Evolutionary conservation across 2,113 vertebrate genomes (phyloP), one percentile per base, ranked within the genome.

Genomic region (Marcusenius ussheri): DNA sequence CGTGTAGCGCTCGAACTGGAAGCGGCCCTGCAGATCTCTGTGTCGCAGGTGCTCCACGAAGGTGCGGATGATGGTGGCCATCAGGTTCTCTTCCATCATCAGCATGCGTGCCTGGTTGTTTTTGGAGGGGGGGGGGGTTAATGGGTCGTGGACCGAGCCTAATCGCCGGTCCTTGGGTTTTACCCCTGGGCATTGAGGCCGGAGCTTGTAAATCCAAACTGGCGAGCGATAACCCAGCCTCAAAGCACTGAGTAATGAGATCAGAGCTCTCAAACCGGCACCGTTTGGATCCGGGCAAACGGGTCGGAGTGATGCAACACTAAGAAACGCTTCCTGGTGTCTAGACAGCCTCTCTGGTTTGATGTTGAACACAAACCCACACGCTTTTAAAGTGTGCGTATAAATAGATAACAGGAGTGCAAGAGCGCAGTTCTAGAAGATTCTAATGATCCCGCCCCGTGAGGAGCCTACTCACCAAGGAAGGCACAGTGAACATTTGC

Each of bases 401-500:
- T 84, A 46, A 84, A 84, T 24, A 87, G 49, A 53, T 53, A 87
- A 87, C 10, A 39, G 27, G 50, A 87, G 49, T 51, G 13, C 31
- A 87, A 35, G n/a, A 87, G 31, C 31, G 6, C 27, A 35, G 21
- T 53, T 87, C 45, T 31, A 31, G 74, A 56, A 53, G 47, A 87
- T 31, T 49, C 62, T 56, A 46, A 46, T 88, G 39, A 74, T 39
- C 21, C 2, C 47, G 13, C 77, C 45, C 84, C 66, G 5, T 46
- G 51, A 49, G 50, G 70, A n/a, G 0, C 93, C 93, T 97, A 98
- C 98, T 98, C 96, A 99, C 98, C 97, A 99, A 97, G 77, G 97
- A 98, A 94, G 97, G 98, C 93, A 98, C 98, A 92, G 98, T 99
- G 97, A 99, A 98, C 95, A 99, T 98, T 97, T 99, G 98, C 94